Evolutionary conservation across 2,888 invertebrate genomes (phyloP), one percentile per base, ranked within the genome.

Genomic region (Timandra comae): DNA sequence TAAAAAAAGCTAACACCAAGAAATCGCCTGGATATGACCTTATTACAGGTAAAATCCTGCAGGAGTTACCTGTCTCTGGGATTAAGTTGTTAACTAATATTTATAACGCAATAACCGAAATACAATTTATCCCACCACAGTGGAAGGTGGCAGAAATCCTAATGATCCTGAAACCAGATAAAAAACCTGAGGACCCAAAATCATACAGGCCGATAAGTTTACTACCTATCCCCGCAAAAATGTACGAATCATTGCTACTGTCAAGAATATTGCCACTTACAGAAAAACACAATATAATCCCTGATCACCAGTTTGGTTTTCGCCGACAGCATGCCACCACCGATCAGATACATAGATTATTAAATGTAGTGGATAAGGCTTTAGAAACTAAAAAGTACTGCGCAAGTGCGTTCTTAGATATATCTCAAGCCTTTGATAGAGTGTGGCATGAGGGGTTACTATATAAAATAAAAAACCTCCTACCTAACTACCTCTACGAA

Each of bases 351-450:
- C 33, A 30, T 20, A 26, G 33, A 7, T 9, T 30, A 8, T 5
- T 19, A 3, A 27, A 38, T 19, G 11, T 6, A 10, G 33, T 33
- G 6, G 28, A 28, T 7, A 20, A 21, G n/a, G 3, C 9, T 9
- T 28, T 36, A 4, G 31, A 33, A 30, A 13, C 30, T 2, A 38
- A 30, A 27, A 8, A 20, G 16, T 35, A 27, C 7, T 33, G 32
- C 20, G 30, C 34, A n/a, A 31, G 34, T 19, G 20, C 27, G 2
- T 35, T 35, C 10, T 7, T 40, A 7, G 33, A 33, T 12, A 30
- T 33, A 8, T 24, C 29, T 13, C 35, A 36, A 19, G 40, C 35
- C 3, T 58, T 57, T 30, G 54, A 58, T 29, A 50, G 38, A 24
- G 56, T 57, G 1, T 46, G 43, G 43, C 49, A 49, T 22, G 13